Evolutionary conservation across 1,140 invertebrate species (phyloP), one percentile per base, ranked within the genome.

Genomic region (Zaprionus gabonicus): DNA sequence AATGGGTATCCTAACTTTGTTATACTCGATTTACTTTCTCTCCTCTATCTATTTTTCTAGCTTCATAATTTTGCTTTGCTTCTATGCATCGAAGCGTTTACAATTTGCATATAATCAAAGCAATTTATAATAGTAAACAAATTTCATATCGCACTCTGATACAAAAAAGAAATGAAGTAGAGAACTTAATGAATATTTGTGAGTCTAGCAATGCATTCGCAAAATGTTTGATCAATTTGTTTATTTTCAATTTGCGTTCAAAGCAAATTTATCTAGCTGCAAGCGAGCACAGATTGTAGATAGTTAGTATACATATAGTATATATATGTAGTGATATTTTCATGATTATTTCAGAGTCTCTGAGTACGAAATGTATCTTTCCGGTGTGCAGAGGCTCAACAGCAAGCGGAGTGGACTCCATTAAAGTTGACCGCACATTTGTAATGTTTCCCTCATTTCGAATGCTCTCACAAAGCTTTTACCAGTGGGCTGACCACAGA

Each of bases 191-290:
- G 17, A 15, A 44, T 20, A 44, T 49, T 27, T 62, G 59, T 51
- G 27, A 15, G 28, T 49, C 51, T 76, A 38, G 53, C 25, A 57
- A 80, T 69, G 75, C 66, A 78, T 44, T 68, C 56, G 34, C 53
- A 68, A 76, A 73, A 70, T 78, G 64, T 73, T 81, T 69, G 38
- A 76, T 25, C 67, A 59, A 49, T 77, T 53, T 86, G 82, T 86
- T 86, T 86, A 80, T 63, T 80, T 86, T 86, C 67, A 87, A 86
- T 86, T 87, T 86, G 53, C 72, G 67, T 66, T 62, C 63, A 64
- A 64, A 68, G 71, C 41, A 80, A 86, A 86, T 87, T 73, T 80
- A 60, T 71, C 17, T 69, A 64, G 34, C 23, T 59, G 49, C 44
- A 71, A 68, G 23, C 46, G 41, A 49, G 51, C 15, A 64, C 17